phyloP scores from a whole-genome alignment of 2,888 invertebrate species.

The Tachina fera region DNA sequence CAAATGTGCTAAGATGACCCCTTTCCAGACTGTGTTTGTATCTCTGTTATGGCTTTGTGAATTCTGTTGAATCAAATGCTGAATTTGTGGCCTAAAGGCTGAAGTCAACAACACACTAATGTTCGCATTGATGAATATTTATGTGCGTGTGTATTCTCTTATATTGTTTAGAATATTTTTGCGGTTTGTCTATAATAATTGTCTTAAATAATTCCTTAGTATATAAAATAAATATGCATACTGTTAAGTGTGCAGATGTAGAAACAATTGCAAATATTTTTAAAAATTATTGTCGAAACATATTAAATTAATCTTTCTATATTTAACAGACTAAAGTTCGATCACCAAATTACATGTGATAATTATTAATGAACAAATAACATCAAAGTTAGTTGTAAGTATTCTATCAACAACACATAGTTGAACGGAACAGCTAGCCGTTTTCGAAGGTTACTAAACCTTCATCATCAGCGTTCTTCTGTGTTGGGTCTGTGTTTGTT shows the following conservation, averaged over 20 bases:
- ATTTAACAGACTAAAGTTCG: too few species aligned
- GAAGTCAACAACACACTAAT: slow-evolving; percentile 34
- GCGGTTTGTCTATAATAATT: slow-evolving; percentile 22
- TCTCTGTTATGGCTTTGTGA: not conserved
- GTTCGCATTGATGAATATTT: not conserved
- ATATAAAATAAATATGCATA: not conserved
- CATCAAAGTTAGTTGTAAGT: too few species aligned
- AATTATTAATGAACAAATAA: too few species aligned
- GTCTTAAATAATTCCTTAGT: not conserved
- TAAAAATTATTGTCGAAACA: too few species aligned
- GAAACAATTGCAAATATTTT: too few species aligned
- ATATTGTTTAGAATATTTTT: slow-evolving; percentile 16
- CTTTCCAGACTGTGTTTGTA: not conserved
- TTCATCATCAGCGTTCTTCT: too few species aligned
- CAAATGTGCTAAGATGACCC: slow-evolving; percentile 14
- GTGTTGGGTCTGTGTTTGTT: too few species aligned
- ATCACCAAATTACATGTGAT: too few species aligned
- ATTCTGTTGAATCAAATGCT: slow-evolving; percentile 48
- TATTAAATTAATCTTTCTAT: too few species aligned
- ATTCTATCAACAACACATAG: too few species aligned
- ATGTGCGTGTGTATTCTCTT: not conserved
- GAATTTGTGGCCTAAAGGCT: slow-evolving; percentile 64
- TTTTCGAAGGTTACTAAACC: too few species aligned
- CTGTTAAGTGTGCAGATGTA: not conserved
- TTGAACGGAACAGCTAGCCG: too few species aligned